A percentile compares a stretch with the other conserved stretches of the same genome.
Evolutionary conservation across 2,797 vertebrate species (phyloP).

Genomic region (Propithecus deckenii): DNA sequence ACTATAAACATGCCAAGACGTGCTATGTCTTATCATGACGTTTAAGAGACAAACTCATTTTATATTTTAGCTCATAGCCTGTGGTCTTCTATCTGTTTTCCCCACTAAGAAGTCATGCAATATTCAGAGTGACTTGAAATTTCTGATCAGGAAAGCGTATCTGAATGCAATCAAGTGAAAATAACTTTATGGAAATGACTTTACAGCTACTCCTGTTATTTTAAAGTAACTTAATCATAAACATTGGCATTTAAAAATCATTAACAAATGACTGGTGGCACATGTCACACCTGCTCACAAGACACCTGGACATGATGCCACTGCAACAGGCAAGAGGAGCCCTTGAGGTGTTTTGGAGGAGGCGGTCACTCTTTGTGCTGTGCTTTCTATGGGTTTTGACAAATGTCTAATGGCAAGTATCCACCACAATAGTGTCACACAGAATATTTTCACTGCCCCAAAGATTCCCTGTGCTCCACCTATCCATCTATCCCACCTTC

Average conservation of each 20-base stretch:
- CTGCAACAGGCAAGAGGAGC: background rate
- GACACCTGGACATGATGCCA: background rate
- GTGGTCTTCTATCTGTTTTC: background rate
- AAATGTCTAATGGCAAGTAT: background rate
- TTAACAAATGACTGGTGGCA: background rate
- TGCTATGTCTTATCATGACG: background rate
- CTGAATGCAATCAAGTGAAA: background rate
- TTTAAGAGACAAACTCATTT: background rate
- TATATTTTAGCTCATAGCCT: background rate
- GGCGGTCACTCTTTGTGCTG: background rate
- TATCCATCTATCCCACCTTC: background rate
- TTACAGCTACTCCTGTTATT: background rate
- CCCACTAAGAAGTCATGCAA: background rate
- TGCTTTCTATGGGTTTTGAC: background rate
- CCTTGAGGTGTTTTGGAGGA: background rate
- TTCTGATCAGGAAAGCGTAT: background rate
- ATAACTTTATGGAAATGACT: background rate
- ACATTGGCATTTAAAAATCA: background rate
- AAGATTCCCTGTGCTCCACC: background rate
- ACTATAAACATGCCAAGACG: background rate
- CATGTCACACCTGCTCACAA: background rate
- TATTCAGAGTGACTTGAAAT: background rate
- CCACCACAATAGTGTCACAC: background rate
- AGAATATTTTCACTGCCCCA: background rate
- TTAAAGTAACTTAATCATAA: background rate